Base-by-base conservation (phyloP, 2,797 vertebrate species). In the Erethizon dorsatum region DNA sequence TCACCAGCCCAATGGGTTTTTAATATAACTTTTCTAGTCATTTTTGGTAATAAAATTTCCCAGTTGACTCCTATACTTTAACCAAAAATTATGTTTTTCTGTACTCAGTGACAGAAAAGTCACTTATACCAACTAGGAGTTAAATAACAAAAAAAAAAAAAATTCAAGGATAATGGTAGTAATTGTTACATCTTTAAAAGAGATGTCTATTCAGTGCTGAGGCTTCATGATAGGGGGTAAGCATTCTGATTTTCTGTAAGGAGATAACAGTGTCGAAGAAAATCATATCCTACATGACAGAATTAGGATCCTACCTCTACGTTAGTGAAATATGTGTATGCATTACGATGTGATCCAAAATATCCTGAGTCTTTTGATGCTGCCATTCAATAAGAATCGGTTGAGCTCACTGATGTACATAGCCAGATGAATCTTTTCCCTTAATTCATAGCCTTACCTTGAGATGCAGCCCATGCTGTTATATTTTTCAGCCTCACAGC, bases 381-480 rank as follows among this genome's bases (percentile, higher is more conserved):
- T 91, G 33, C 57, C 24, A 69, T 91, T 93, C 80, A 71, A 7
- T 8, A 45, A 86, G 28, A 85, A 86, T 71, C 18, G 61, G 12
- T 69, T 86, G 65, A 57, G 17, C 4, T 89, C 22, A 50, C 59
- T 63, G 12, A 52, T 61, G 1, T 69, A 91, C 83, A 84, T 86
- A 33, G 20, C 37, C 10, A 2, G 31, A 22, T n/a, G 0, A 63
- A 45, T 57, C 59, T 94, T 83, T 84, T 75, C 31, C 80, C 54
- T 97, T 18, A 93, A 56, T 83, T 86, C 63, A 47, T 88, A 87
- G 2, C 1, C 71, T 96, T 69, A 56, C 52, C 37, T 91, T 85
- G 10, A 86, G 59, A 82, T 9, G 77, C 28, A 89, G 79, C 7
- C 71, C 59, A 57, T 59, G 12, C 8, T 75, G 28, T 88, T 90